Evolutionary conservation across 1,140 invertebrate genomes (phyloP).

Genomic region (Drosophila varians): DNA sequence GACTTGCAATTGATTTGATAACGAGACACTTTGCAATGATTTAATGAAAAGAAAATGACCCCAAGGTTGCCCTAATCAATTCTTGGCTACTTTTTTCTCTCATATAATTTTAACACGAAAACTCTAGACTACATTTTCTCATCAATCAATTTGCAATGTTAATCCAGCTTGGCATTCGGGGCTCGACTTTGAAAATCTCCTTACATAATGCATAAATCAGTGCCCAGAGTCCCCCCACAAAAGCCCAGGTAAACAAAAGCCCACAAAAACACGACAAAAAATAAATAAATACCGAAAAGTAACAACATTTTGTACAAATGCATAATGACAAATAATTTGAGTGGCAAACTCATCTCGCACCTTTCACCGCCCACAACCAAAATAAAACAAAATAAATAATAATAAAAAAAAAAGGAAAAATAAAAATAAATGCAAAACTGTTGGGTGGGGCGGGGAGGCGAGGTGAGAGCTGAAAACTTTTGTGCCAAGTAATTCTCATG

Average conservation of each 20-base stretch:
- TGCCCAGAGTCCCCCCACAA: background rate
- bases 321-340: conserved; percentile 59
- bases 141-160: conserved; percentile 55
- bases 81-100: too few species aligned
- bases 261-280: conserved; percentile 9
- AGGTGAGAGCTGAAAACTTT: conserved; percentile 30
- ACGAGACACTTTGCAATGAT: too few species aligned
- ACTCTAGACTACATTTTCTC: conserved; percentile 4
- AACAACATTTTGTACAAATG: conserved; percentile 46
- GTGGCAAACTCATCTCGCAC: conserved; percentile 37
- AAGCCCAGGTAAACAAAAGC: conserved; percentile 38
- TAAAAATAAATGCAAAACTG: conserved; percentile 1
- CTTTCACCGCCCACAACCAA: conserved; percentile 24
- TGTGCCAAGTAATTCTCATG: conserved; percentile 64
- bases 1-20: background rate
- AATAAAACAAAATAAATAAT: conserved; percentile 12
- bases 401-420: conserved; percentile 11
- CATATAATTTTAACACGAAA: background rate
- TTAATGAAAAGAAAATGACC: too few species aligned
- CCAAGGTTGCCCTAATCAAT: background rate
- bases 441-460: too few species aligned
- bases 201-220: conserved; percentile 40
- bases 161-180: conserved; percentile 12
- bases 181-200: conserved; percentile 3
- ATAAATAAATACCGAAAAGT: conserved; percentile 37